These are phyloP conservation scores for Netelia fuscicornis DNA, from an alignment of 2,888 invertebrate species.

Conservation along the genomic window DNA sequence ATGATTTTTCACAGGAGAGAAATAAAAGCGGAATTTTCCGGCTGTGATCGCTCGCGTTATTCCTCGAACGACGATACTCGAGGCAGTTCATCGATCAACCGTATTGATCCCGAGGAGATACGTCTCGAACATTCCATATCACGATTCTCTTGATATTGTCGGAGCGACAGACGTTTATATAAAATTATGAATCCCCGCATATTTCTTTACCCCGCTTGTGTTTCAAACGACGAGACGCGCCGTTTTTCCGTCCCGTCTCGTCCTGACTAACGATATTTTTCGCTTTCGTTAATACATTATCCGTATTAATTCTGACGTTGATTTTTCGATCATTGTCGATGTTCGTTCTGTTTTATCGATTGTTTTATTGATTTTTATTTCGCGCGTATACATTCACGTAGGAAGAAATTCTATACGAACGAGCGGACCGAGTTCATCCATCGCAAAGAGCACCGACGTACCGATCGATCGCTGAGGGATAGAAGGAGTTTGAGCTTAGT, in stretches of 20 bases:
- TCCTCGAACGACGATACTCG: constrained; percentile 34
- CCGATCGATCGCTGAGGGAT: neutral
- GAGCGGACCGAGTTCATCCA: constrained; percentile 67
- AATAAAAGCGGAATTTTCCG: constrained; percentile 13
- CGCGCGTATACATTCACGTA: too few relatives aligned
- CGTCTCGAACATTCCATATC: constrained; percentile 31
- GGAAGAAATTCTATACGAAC: too few relatives aligned
- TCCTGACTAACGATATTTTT: too few relatives aligned
- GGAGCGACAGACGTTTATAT: neutral
- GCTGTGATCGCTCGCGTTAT: constrained; percentile 6
- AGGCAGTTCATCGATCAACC: constrained; percentile 12
- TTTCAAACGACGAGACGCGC: neutral
- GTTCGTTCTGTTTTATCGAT: neutral
- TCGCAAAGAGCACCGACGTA: neutral
- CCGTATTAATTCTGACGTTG: neutral
- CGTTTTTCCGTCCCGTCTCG: too few relatives aligned
- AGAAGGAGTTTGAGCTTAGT: neutral
- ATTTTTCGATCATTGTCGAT: neutral
- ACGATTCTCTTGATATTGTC: constrained; percentile 29
- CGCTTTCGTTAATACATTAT: too few relatives aligned
- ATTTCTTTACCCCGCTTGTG: neutral
- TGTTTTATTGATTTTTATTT: too few relatives aligned
- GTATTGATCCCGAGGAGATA: neutral
- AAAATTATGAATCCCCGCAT: constrained; percentile 50
- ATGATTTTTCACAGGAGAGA: constrained; percentile 3